These are phyloP conservation scores for Euwallacea fornicatus DNA, from an alignment of 1,140 invertebrate species.

Conservation along the genomic window DNA sequence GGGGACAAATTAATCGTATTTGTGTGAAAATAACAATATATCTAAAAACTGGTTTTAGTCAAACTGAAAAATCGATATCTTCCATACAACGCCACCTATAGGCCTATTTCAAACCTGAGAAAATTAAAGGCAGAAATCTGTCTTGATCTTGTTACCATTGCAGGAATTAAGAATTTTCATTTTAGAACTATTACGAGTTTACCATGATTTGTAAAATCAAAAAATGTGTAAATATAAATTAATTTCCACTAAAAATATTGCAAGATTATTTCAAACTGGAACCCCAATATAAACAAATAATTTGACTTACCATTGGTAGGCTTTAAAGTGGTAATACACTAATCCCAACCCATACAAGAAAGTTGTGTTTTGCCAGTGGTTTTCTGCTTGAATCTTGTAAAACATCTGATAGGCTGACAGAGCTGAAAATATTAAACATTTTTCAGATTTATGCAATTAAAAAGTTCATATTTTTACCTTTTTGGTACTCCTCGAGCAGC, in stretches of 20 bases:
- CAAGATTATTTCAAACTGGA: too few relatives aligned
- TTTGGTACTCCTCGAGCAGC: slow-evolving; percentile 84
- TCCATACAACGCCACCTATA: too few relatives aligned
- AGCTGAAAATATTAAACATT: slow-evolving; percentile 62
- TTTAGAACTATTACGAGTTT: neutral
- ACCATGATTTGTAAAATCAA: neutral
- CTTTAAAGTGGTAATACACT: slow-evolving; percentile 94
- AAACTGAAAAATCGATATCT: too few relatives aligned
- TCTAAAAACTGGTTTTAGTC: too few relatives aligned
- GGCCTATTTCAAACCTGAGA: too few relatives aligned
- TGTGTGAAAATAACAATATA: too few relatives aligned
- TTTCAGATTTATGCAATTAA: neutral
- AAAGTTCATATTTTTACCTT: slow-evolving; percentile 64
- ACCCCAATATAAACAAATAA: slow-evolving; percentile 7
- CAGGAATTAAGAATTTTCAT: too few relatives aligned
- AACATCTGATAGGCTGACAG: slow-evolving; percentile 95
- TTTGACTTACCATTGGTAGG: slow-evolving; percentile 88
- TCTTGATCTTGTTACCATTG: too few relatives aligned
- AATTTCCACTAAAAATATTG: neutral
- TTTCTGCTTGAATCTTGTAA: slow-evolving; percentile 72
- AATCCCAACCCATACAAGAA: slow-evolving; percentile 93
- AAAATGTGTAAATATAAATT: neutral
- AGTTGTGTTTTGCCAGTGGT: slow-evolving; percentile 85
- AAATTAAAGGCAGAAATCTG: too few relatives aligned
- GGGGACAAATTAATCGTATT: too few relatives aligned